Percentiles rank a stretch among this genome's conserved stretches.
phyloP scores from a whole-genome alignment of 92 coral and sea anemone species.

The Chrysogorgia sp. region DNA sequence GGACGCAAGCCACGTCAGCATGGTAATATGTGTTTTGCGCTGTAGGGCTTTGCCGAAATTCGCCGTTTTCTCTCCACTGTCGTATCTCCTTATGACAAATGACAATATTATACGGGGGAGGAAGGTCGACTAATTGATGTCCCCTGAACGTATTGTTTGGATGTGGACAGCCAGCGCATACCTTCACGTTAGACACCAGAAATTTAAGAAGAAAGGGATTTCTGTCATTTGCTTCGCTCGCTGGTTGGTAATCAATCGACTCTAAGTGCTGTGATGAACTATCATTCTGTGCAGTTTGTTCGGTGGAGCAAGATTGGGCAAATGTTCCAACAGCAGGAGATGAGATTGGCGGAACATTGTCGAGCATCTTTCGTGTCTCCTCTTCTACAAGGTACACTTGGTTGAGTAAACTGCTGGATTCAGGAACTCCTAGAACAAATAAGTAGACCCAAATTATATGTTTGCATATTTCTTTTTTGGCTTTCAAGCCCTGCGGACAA shows the following conservation, averaged over 20 bases:
- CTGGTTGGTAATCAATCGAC: slow-evolving; percentile 23
- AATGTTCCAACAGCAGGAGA: neutral
- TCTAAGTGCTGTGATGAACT: neutral
- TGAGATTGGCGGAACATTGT: slow-evolving; percentile 2
- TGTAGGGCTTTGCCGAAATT: slow-evolving; percentile 31
- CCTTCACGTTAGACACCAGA: slow-evolving; percentile 27
- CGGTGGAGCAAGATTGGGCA: neutral
- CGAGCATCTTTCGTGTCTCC: neutral
- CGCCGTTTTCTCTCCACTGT: slow-evolving; percentile 24
- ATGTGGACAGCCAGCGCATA: slow-evolving; percentile 37
- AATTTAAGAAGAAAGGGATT: slow-evolving; percentile 11
- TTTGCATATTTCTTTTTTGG: slow-evolving; percentile 45
- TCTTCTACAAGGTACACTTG: slow-evolving; percentile 16
- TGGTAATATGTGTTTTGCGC: slow-evolving; percentile 42
- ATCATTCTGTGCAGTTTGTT: neutral
- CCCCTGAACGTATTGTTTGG: slow-evolving; percentile 17
- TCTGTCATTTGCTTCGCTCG: slow-evolving; percentile 23
- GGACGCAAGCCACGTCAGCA: slow-evolving; percentile 28
- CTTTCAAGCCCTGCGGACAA: slow-evolving; percentile 27
- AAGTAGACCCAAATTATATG: slow-evolving; percentile 44
- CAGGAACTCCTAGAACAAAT: slow-evolving; percentile 19
- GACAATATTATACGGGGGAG: slow-evolving; percentile 31
- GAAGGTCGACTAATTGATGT: slow-evolving; percentile 6
- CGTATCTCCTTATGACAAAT: slow-evolving; percentile 41
- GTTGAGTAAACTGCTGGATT: slow-evolving; percentile 14